Evolutionary conservation across 2,888 invertebrate genomes (phyloP).

Genomic region (Argyra leucocephala): DNA sequence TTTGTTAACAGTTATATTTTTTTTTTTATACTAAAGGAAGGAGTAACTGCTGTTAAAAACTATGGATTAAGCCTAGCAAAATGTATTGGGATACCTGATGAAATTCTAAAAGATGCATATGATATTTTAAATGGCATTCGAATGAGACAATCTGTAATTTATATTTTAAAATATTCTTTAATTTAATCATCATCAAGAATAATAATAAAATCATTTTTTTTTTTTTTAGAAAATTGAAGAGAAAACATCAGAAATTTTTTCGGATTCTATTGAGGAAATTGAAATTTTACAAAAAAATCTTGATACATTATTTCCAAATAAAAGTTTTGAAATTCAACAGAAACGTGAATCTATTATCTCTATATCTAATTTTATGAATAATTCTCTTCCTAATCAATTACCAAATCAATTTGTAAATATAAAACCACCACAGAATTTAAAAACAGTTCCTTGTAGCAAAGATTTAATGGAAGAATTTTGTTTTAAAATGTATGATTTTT

Average conservation of each 20-base stretch:
- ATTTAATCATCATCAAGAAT: neutral
- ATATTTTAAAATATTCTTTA: neutral
- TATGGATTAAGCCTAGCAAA: constrained; percentile 25
- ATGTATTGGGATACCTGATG: constrained; percentile 20
- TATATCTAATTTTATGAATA: constrained; percentile 15
- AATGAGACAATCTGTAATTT: neutral
- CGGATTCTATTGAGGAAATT: neutral
- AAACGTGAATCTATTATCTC: neutral
- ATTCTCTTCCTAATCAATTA: neutral
- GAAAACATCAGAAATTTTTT: neutral
- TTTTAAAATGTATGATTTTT: constrained; percentile 17
- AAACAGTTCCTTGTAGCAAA: neutral
- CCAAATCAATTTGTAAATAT: too few relatives aligned
- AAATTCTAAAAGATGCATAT: constrained; percentile 21
- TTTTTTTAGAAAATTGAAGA: neutral
- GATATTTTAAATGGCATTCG: constrained; percentile 17
- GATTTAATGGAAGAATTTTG: constrained; percentile 13
- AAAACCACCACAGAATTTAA: neutral
- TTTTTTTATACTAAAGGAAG: constrained; percentile 16
- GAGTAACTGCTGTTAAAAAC: constrained; percentile 21
- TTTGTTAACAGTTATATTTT: neutral
- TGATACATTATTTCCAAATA: constrained; percentile 2
- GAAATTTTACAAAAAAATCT: neutral
- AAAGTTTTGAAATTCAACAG: constrained; percentile 10
- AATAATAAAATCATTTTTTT: constrained; percentile 7